Base-by-base conservation (phyloP, 2,113 vertebrate genomes). In the Callipepla squamata region DNA sequence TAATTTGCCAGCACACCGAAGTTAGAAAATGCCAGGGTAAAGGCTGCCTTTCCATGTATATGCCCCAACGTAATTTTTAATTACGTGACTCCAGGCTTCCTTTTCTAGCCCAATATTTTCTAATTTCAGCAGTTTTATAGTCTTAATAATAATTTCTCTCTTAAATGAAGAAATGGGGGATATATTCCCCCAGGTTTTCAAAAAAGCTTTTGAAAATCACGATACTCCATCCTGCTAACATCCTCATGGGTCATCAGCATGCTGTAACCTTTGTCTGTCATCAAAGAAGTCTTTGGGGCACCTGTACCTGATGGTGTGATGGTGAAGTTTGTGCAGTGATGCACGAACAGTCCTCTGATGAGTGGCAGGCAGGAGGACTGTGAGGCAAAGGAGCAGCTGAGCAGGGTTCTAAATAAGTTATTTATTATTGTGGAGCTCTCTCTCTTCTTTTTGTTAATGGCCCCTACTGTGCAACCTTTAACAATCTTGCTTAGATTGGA, bases 11-110 rank as follows among this genome's bases (percentile, higher is more conserved):
- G 91, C 84, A 80, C 40, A 34, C 13, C 25, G 42, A 81, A 90
- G 93, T 65, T 85, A 70, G 91, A 92, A 96, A 96, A 96, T 92
- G 89, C 95, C 93, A 94, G 79, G 94, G 92, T 92, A 94, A 96
- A 96, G 85, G 93, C 92, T 94, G 82, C 36, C 38, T 94, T 94
- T 87, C 82, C 79, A 40, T 80, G 79, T 62, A 80, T 91, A 83
- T 91, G 72, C 87, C 81, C 85, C 85, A 32, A 85, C 80, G 62
- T 51, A 83, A 63, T 92, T 57, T 91, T 80, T 92, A 89, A 92
- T 91, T 92, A 80, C 51, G 36, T 18, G 28, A 63, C 77, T 92
- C 42, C 40, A 63, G 26, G 25, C 65, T 80, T n/a, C 57, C 85
- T 80, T 91, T 85, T 70, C 82, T 59, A 80, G 50, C 2, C 0